These are phyloP conservation scores for Porites evermanni DNA, from an alignment of 92 coral and sea anemone species.

Conservation along the genomic window DNA sequence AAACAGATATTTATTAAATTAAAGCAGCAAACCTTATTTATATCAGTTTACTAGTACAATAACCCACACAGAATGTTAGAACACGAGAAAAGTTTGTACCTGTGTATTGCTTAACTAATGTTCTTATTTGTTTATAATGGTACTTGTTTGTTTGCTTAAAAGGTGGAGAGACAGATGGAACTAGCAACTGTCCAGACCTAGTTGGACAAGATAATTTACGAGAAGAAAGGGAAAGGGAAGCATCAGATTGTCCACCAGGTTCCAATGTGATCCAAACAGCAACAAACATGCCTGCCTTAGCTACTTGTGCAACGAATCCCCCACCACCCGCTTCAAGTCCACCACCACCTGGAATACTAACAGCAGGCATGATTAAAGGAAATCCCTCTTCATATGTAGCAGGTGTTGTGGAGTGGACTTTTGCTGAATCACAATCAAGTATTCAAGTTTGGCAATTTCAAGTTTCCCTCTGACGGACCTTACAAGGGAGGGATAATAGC, in stretches of 20 bases:
- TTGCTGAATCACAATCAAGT: conserved; percentile 51
- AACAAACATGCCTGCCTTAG: background rate
- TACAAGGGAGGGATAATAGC: conserved; percentile 29
- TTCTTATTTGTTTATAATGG: background rate
- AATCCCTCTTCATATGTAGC: no score
- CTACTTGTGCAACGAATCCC: background rate
- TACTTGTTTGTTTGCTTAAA: background rate
- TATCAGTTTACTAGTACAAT: no score
- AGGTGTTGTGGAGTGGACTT: background rate
- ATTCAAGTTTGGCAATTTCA: conserved; percentile 56
- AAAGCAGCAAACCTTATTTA: no score
- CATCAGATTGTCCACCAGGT: background rate
- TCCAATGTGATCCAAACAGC: background rate
- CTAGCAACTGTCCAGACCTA: background rate
- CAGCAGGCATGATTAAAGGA: no score
- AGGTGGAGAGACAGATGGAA: background rate
- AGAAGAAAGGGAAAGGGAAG: background rate
- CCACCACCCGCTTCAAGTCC: no score
- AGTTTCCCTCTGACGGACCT: conserved; percentile 25
- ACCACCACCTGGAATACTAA: no score
- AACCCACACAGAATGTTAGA: no score
- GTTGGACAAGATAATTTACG: background rate
- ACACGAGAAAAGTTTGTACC: no score
- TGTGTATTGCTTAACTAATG: no score
- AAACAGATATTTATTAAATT: no score